Conservation (phyloP, 2,113 vertebrate genomes). For the Redunca redunca region DNA sequence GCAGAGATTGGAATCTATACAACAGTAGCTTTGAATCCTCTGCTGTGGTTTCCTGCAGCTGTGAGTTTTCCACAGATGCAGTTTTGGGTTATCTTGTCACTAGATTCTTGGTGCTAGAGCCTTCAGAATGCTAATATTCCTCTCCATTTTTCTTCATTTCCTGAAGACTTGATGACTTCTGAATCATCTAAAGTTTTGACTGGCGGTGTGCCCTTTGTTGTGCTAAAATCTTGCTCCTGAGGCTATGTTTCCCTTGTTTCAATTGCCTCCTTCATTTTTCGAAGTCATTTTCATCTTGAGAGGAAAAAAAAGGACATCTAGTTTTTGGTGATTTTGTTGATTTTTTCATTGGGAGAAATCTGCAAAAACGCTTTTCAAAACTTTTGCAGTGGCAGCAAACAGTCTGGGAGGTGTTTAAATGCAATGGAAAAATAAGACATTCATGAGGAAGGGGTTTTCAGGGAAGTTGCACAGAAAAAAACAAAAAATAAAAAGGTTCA, state of each 20-base stretch:
- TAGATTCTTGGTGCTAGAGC: not conserved
- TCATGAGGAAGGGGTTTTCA: not conserved
- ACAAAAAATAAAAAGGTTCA: not conserved
- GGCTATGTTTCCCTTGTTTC: not conserved
- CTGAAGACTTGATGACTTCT: not conserved
- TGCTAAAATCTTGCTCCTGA: not conserved
- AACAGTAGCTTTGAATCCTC: not conserved
- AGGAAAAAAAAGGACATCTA: too few species aligned
- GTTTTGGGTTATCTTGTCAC: not conserved
- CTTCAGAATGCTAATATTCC: not conserved
- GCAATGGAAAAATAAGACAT: not conserved
- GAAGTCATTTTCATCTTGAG: not conserved
- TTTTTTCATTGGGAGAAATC: not conserved
- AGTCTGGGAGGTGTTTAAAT: not conserved
- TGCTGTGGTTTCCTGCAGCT: not conserved
- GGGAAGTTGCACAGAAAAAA: not conserved
- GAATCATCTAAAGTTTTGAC: not conserved
- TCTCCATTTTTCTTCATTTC: conserved; percentile 21
- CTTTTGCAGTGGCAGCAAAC: conserved; percentile 14
- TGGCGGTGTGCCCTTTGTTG: not conserved
- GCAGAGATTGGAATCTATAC: not conserved
- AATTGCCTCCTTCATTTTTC: not conserved
- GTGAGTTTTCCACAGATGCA: not conserved
- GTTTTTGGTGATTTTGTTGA: conserved; percentile 21
- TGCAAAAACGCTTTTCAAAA: conserved; percentile 47